Conservation (phyloP, 35 echinoderm and acorn worm genomes). For the Anneissia japonica region DNA sequence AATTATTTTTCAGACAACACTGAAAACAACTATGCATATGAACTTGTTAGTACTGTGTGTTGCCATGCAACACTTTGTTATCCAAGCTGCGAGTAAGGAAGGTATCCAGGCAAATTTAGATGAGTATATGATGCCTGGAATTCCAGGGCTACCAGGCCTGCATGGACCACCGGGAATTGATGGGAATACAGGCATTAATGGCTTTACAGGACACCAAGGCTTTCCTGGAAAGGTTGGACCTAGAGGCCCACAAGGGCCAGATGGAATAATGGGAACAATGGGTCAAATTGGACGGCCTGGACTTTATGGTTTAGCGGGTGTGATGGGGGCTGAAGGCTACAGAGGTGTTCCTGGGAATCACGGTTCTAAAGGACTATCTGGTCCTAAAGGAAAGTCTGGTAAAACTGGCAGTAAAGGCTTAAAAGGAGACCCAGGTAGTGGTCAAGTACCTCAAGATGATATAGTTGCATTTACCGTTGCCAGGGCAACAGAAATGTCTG, state of each 20-base stretch:
- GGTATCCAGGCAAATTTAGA: neutral
- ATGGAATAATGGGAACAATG: neutral
- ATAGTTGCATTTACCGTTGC: neutral
- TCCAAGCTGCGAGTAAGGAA: too few species aligned
- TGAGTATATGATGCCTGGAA: neutral
- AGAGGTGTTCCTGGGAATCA: neutral
- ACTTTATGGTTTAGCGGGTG: neutral
- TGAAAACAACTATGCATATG: too few species aligned
- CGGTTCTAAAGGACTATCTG: neutral
- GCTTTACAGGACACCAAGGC: neutral
- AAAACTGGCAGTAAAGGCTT: neutral
- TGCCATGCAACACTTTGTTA: too few species aligned
- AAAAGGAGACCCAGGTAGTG: neutral
- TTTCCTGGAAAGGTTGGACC: neutral
- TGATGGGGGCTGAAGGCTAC: neutral
- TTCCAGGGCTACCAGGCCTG: neutral
- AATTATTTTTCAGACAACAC: too few species aligned
- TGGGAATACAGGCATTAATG: neutral
- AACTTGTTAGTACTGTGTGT: too few species aligned
- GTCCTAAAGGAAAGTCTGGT: neutral
- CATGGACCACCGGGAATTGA: neutral
- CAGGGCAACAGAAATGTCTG: neutral
- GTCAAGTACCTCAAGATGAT: neutral
- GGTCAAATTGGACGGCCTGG: neutral
- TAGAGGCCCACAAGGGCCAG: neutral